phyloP scores from a whole-genome alignment of 2,797 vertebrate genomes.

The Aeoliscus strigatus region DNA sequence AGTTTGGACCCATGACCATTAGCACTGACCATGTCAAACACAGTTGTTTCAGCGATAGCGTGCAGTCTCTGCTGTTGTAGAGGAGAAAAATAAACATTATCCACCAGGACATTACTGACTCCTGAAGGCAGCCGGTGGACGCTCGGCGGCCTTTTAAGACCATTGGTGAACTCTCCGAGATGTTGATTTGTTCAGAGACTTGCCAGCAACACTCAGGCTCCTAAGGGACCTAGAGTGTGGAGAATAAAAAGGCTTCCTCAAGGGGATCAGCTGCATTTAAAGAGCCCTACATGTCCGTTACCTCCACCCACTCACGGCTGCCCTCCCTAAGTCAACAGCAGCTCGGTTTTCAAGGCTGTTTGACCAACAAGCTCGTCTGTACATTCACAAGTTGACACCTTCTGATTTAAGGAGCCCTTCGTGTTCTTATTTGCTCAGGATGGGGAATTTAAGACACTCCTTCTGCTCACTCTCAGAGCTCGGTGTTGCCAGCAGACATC shows the following conservation, averaged over 20 bases:
- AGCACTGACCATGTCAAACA: no score
- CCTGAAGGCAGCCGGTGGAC: conserved; percentile 4
- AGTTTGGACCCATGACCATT: no score
- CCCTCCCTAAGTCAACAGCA: conserved; percentile 68
- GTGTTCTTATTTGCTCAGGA: conserved; percentile 50
- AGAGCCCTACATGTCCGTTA: conserved; percentile 41
- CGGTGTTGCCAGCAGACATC: conserved; percentile 35
- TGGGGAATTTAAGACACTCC: conserved; percentile 47
- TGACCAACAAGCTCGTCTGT: conserved; percentile 64
- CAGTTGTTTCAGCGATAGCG: no score
- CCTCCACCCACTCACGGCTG: conserved; percentile 50
- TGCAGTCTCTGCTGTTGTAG: no score
- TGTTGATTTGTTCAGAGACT: conserved; percentile 35
- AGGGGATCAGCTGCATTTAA: conserved; percentile 48
- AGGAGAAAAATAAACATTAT: no score
- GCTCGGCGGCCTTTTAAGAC: conserved; percentile 28
- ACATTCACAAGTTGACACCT: conserved; percentile 71
- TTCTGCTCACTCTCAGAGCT: conserved; percentile 35
- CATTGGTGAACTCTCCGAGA: conserved; percentile 31
- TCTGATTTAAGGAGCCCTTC: conserved; percentile 58
- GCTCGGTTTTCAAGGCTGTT: conserved; percentile 62
- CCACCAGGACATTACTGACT: neutral
- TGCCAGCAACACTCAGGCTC: conserved; percentile 64
- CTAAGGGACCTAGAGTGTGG: conserved; percentile 55
- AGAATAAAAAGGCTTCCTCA: conserved; percentile 63